Base-by-base conservation (phyloP, 2,797 vertebrate species). In the Cirrhinus molitorella region DNA sequence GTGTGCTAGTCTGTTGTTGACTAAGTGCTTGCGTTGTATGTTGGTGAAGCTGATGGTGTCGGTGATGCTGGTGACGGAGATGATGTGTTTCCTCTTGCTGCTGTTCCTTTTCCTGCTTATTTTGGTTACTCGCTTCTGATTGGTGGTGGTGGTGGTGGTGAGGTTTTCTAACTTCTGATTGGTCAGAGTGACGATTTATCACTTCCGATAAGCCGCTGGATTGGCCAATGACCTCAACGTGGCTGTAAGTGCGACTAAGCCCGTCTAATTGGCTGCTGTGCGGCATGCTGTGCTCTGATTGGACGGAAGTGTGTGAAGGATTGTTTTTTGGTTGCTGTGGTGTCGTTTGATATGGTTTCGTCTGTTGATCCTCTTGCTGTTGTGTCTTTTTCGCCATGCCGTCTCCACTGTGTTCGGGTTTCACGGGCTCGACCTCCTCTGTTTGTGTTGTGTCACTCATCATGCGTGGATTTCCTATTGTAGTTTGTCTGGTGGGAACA, bases 41-140 rank as follows among this genome's bases (percentile, higher is more conserved):
- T 49, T 91, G 90, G 80, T 89, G 89, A 89, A 85, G 91, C 83
- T 86, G 92, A 85, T 92, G 79, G 25, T 82, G 92, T 83, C 87
- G 89, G 0, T 87, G 92, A 79, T 92, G 79, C 31, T 83, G 78
- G 34, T 87, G 87, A 19, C 83, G 84, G 43, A 73, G 91, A 40
- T 83, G 72, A 45, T 67, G 82, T 3, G 53, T 65, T 51, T 66
- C 51, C 28, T 72, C 65, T 25, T 71, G 47, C 3, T 79, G 47
- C 5, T 45, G 13, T 47, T 55, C 45, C 45, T 43, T 74, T 45
- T 92, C 91, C 55, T 90, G 74, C 68, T 84, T 74, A 2, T 79
- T 85, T 40, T 84, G 85, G 25, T 68, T 45, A 85, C 78, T 91
- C 70, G 45, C 4, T 25, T 90, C 88, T 66, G 89, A 91, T 90